Conservation (phyloP, 2,888 invertebrate genomes). For the Macaria liturata region DNA sequence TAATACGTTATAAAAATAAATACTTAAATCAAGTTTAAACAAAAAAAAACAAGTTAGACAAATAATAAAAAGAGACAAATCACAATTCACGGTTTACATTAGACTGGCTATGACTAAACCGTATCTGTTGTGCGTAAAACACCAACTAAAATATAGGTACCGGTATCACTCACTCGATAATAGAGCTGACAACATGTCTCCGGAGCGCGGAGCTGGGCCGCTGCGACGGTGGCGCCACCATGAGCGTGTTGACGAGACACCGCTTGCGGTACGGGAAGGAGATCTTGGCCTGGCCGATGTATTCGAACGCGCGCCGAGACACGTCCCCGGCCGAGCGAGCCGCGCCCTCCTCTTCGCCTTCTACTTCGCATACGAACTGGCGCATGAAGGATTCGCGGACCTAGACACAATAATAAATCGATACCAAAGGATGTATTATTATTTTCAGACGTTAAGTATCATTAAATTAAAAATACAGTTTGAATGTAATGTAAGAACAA, state of each 20-base stretch:
- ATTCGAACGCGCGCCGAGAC: slow-evolving; percentile 69
- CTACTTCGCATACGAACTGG: slow-evolving; percentile 96
- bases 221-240: slow-evolving; percentile 91
- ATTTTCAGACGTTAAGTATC: too few relatives aligned
- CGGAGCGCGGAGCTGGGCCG: slow-evolving; percentile 91
- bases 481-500: too few relatives aligned
- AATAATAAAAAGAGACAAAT: too few relatives aligned
- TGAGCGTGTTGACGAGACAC: slow-evolving; percentile 91
- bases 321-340: slow-evolving; percentile 46
- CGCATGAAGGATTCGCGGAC: slow-evolving; percentile 99
- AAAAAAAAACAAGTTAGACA: too few relatives aligned
- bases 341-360: slow-evolving; percentile 89
- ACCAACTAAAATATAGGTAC: too few relatives aligned
- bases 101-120: too few relatives aligned
- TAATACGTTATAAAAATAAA: too few relatives aligned
- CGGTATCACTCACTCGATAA: slow-evolving; percentile 93
- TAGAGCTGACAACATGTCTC: slow-evolving; percentile 92
- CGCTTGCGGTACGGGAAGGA: slow-evolving; percentile 89
- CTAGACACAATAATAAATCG: slow-evolving; percentile 56
- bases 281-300: slow-evolving; percentile 69
- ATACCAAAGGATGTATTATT: too few relatives aligned
- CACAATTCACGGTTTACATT: too few relatives aligned
- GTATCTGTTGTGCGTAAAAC: too few relatives aligned
- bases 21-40: too few relatives aligned
- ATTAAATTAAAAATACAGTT: too few relatives aligned